Base-by-base conservation (phyloP, 35 echinoderm and acorn worm species). In the Apostichopus parvimensis region DNA sequence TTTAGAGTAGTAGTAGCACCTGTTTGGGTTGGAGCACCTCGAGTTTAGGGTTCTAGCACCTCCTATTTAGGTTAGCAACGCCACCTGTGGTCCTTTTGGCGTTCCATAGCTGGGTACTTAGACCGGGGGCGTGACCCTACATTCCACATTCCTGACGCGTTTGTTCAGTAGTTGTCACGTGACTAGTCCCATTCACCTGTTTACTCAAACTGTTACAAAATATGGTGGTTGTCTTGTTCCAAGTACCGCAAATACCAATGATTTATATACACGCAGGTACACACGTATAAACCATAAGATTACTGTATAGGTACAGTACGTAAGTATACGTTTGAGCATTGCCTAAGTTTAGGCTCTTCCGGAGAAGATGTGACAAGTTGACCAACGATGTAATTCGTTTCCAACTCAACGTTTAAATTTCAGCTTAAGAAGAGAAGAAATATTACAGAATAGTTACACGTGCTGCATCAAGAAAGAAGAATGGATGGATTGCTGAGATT, bases 111-210 rank as follows among this genome's bases (percentile, higher is more conserved):
- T 45, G 34, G 34, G 34, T 45, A 45, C 34, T 45, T 4, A 45
- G 34, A 45, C 34, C 34, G 34, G 71, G 71, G 71, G 71, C 71
- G 71, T 75, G 71, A 75, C 71, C 71, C 71, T 75, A 75, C 71
- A 75, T 75, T 75, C 71, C 71, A 75, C 71, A 75, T 18, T 75
- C 17, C 13, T 75, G 15, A 75, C 71, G 71, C 21, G 71, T 75
- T 75, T 75, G n/a, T 20, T 75, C 2, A 75, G 17, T 75, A 7
- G 17, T 75, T 18, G 71, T 75, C 71, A 75, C 71, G 71, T 75
- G 71, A 75, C 71, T 75, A 14, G 71, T 75, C 1, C 64, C 71
- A 75, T 75, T 75, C 71, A 75, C 71, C 71, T 75, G 71, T 75
- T 75, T 75, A 7, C 21, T 75, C 21, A 22, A 75, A 75, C 71